These are phyloP conservation scores for Amblyraja radiata DNA, from an alignment of 2,797 vertebrate genomes.

Conservation along the genomic window DNA sequence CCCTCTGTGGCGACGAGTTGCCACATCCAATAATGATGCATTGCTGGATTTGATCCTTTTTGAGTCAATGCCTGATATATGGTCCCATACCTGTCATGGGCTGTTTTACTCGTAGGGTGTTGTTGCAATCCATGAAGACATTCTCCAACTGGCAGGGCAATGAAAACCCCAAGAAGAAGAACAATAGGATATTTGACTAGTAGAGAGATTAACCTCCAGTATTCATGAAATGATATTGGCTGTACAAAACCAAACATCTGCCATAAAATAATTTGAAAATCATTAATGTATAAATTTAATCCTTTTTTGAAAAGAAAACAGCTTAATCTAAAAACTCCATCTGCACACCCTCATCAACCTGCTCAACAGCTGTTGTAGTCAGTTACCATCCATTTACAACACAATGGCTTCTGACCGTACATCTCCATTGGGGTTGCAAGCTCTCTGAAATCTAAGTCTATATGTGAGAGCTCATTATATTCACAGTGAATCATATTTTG, in stretches of 20 bases:
- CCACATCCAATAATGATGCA: neutral
- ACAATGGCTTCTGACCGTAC: neutral
- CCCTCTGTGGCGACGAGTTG: too few species aligned
- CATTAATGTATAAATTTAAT: neutral
- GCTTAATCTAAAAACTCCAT: constrained; percentile 27
- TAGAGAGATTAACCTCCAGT: neutral
- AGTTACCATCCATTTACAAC: neutral
- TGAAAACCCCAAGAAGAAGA: neutral
- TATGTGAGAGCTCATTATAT: neutral
- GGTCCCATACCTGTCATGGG: neutral
- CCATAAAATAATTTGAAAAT: neutral
- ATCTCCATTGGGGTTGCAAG: neutral
- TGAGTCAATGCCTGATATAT: neutral
- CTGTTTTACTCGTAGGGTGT: neutral
- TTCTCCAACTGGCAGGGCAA: neutral
- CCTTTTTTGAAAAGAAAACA: neutral
- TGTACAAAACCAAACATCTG: neutral
- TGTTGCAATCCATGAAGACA: neutral
- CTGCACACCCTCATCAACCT: neutral
- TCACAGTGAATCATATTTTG: neutral
- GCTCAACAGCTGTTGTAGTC: neutral
- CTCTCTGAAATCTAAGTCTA: constrained; percentile 6
- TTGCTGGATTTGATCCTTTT: neutral
- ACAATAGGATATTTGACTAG: neutral
- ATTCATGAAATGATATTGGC: neutral